Evolutionary conservation across 2,888 invertebrate genomes (phyloP).

Genomic region (Caenorhabditis sp.): DNA sequence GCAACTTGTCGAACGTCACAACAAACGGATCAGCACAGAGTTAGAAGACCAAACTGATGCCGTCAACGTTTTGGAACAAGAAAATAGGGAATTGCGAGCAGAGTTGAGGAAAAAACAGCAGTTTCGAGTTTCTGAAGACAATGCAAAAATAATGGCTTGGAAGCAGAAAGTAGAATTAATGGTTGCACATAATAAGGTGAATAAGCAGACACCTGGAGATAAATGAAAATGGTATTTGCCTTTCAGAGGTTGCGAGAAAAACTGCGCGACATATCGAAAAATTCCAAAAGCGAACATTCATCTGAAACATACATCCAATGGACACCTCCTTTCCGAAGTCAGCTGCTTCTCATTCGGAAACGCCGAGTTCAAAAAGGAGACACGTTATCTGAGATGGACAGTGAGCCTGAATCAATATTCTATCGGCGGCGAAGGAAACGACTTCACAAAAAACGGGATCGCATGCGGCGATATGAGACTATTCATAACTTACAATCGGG

Average conservation of each 20-base stretch:
- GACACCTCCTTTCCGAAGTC: conserved; percentile 72
- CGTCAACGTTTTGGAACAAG: conserved; percentile 68
- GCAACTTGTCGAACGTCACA: conserved; percentile 72
- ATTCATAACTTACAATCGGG: conserved; percentile 66
- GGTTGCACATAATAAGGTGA: conserved; percentile 75
- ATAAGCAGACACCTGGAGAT: not conserved
- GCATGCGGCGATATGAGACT: conserved; percentile 60
- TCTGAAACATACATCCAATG: conserved; percentile 63
- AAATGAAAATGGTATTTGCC: not conserved
- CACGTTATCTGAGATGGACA: conserved; percentile 73
- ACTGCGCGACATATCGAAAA: conserved; percentile 61
- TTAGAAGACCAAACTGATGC: conserved; percentile 69
- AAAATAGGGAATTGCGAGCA: conserved; percentile 69
- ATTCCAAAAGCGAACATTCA: conserved; percentile 45
- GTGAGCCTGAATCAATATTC: conserved; percentile 75
- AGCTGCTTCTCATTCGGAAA: conserved; percentile 68
- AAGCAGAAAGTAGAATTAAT: conserved; percentile 75
- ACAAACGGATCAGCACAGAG: conserved; percentile 70
- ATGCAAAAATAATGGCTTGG: conserved; percentile 70
- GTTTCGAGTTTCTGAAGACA: conserved; percentile 67
- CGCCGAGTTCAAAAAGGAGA: conserved; percentile 70
- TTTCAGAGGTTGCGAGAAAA: conserved; percentile 72
- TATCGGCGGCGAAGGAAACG: conserved; percentile 68
- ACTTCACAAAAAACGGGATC: conserved; percentile 67
- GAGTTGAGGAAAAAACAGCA: conserved; percentile 72